These are phyloP conservation scores for Amyelois transitella DNA, from an alignment of 1,140 invertebrate genomes.

Conservation along the genomic window DNA sequence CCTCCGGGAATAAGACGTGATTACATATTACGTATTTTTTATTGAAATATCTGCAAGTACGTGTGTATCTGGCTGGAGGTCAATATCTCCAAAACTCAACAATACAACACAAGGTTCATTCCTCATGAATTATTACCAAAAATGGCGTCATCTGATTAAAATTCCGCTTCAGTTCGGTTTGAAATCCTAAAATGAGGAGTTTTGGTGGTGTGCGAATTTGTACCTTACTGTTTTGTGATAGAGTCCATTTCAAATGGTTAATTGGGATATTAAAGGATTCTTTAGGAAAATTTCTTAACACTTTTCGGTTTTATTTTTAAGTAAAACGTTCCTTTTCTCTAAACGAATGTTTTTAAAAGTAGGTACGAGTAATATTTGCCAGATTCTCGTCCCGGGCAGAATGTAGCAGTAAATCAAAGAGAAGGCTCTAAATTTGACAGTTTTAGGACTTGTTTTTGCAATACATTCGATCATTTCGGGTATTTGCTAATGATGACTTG, in stretches of 20 bases:
- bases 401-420: no score
- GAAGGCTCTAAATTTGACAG: no score
- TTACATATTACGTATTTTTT: no score
- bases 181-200: neutral
- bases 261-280: neutral
- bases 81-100: neutral
- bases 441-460: neutral
- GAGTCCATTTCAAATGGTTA: neutral
- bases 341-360: no score
- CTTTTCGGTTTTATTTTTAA: neutral
- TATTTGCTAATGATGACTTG: no score
- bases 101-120: neutral
- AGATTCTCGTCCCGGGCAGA: no score
- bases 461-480: neutral
- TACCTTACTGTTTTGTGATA: neutral
- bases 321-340: no score
- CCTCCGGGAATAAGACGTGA: no score
- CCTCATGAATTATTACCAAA: neutral
- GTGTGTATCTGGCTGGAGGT: neutral
- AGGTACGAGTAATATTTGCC: no score
- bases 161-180: neutral
- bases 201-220: neutral
- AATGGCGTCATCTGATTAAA: neutral
- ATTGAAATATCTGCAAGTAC: no score
- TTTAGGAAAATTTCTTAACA: neutral